Evolutionary conservation across 1,140 invertebrate species (phyloP), one percentile per base, ranked within the genome.

Genomic region (Drosophila mojavensis): DNA sequence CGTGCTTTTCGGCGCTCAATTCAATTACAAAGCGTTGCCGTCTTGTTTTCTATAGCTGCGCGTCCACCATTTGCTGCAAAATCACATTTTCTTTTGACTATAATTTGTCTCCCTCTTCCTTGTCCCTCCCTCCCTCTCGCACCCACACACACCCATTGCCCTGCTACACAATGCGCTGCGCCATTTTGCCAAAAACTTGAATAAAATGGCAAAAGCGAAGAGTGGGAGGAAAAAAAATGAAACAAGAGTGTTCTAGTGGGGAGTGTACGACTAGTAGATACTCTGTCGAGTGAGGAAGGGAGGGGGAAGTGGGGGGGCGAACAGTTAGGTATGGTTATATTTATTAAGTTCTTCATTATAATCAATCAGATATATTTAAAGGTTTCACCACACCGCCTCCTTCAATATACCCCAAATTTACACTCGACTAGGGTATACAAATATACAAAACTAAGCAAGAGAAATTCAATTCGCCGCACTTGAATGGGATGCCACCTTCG

Each of bases 391-490:
- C 10, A 3, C 10, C 33, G 1, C 0, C 36, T 39, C 11, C 36
- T 39, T 10, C 36, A 39, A 39, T 39, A 39, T 39, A 7, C 36
- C 36, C 4, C 0, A 4, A 36, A 10, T 10, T 36, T 0, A 39
- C 3, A 3, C 9, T 11, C 4, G 4, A 13, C 0, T 2, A 33
- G 36, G 10, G 36, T 39, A 39, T 39, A 39, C 7, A 36, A 36
- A 15, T 7, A 13, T 11, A 24, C 15, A 50, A 24, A 36, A 36
- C 36, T 39, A 10, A 26, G 77, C 72, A 66, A 72, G 50, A 66
- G 55, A 88, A 86, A 86, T 81, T 88, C 83, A 86, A 88, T 88
- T 88, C 84, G 83, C 81, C 83, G 84, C 79, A 81, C 82, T 86
- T 86, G 55, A 86, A 88, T 86, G 79, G 72, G 55, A 53, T 60